A percentile compares a stretch with the other conserved stretches of the same genome.
Evolutionary conservation across 2,797 vertebrate genomes (phyloP).

Genomic region (Lepidocolaptes lacrymiger): DNA sequence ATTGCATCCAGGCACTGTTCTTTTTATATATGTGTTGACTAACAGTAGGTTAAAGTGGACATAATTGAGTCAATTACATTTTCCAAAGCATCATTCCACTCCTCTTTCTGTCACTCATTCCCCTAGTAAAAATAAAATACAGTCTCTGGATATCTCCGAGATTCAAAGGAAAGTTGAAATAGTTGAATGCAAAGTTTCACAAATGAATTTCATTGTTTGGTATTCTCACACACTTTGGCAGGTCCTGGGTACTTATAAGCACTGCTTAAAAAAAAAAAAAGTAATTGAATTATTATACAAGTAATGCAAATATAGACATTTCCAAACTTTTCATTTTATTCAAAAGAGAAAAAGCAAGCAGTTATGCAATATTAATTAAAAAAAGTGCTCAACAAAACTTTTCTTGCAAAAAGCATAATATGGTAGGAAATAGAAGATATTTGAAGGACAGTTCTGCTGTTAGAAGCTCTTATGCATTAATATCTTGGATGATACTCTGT

Average conservation of each 20-base stretch:
- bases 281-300: neutral
- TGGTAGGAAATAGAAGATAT: neutral
- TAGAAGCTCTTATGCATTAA: neutral
- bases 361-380: neutral
- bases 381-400: rapidly evolving
- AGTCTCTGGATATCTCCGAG: neutral
- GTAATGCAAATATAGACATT: neutral
- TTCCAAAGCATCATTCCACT: neutral
- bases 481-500: neutral
- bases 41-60: neutral
- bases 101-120: neutral
- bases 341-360: neutral
- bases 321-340: neutral
- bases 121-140: neutral
- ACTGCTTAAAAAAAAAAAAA: neutral
- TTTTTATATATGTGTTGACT: neutral
- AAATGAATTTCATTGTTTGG: neutral
- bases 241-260: neutral
- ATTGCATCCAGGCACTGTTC: neutral
- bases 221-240: neutral
- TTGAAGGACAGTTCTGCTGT: neutral
- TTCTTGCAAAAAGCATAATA: neutral
- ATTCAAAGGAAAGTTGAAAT: neutral
- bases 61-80: neutral
- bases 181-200: neutral